Conservation (phyloP, 2,113 vertebrate species). For the Serinus canaria region DNA sequence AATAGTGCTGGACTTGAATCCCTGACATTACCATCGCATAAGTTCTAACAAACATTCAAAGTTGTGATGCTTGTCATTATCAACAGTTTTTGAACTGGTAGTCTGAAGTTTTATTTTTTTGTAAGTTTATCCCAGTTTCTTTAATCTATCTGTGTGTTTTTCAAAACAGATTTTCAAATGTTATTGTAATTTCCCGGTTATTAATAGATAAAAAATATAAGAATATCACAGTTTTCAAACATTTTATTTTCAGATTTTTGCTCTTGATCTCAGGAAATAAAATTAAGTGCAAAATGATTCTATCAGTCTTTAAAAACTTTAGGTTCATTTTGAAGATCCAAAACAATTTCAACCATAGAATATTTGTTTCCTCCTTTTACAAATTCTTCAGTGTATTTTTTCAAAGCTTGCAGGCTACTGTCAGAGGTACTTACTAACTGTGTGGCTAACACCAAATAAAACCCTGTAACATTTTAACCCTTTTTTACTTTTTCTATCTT, state of each 20-base stretch:
- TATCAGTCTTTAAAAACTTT: not conserved
- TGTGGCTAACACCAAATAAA: not conserved
- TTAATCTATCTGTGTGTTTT: not conserved
- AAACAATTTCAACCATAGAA: not conserved
- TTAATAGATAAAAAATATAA: not conserved
- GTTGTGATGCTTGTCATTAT: not conserved
- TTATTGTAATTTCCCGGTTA: not conserved
- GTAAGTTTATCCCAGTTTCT: not conserved
- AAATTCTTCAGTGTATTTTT: not conserved
- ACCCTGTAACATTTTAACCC: accelerated
- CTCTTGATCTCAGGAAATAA: not conserved
- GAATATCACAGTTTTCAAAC: not conserved
- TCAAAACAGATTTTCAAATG: not conserved
- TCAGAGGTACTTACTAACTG: not conserved
- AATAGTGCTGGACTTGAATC: not conserved
- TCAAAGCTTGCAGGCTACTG: not conserved
- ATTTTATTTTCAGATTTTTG: not conserved
- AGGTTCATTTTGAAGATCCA: not conserved
- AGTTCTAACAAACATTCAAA: not conserved
- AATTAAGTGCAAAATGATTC: not conserved
- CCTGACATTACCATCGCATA: not conserved
- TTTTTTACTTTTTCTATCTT: not conserved
- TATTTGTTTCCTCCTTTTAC: not conserved
- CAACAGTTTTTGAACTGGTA: not conserved
- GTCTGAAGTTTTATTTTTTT: not conserved